phyloP scores from a whole-genome alignment of 1,140 invertebrate genomes.

The Aphaenogaster rudis region DNA sequence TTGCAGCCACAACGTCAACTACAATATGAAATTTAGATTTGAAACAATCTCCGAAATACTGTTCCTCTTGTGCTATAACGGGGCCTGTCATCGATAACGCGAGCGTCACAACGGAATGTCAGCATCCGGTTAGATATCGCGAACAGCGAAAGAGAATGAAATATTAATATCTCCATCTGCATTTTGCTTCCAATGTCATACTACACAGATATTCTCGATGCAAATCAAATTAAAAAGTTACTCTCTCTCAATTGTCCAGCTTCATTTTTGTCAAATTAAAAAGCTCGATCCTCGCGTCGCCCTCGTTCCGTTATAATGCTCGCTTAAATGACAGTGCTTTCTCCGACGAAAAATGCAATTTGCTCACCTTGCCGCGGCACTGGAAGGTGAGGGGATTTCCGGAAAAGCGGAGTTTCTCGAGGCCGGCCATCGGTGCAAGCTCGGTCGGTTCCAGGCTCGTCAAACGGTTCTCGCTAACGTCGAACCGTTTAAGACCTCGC shows the following conservation, averaged over 20 bases:
- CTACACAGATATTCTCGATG: neutral
- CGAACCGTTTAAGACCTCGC: slow-evolving; percentile 71
- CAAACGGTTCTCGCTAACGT: slow-evolving; percentile 79
- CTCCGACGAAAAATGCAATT: neutral
- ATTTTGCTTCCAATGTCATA: neutral
- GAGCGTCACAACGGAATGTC: slow-evolving; percentile 12
- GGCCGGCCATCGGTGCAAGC: slow-evolving; percentile 72
- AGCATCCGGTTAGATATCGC: slow-evolving; percentile 1
- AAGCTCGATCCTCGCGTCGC: neutral
- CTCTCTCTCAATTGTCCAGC: too few species aligned
- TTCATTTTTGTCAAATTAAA: neutral
- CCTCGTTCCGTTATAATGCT: neutral
- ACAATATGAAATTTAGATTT: slow-evolving; percentile 65
- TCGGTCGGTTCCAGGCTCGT: slow-evolving; percentile 72
- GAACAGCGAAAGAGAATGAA: neutral
- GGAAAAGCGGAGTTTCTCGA: slow-evolving; percentile 80
- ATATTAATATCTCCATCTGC: neutral
- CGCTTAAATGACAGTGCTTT: neutral
- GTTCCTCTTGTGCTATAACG: neutral
- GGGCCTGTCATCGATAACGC: slow-evolving; percentile 6
- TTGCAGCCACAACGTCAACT: slow-evolving; percentile 83
- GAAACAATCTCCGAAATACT: neutral
- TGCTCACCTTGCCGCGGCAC: slow-evolving; percentile 79
- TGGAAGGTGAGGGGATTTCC: slow-evolving; percentile 79
- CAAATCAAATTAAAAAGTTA: neutral